These are phyloP conservation scores for Apantesis nais DNA, from an alignment of 2,888 invertebrate genomes.

Conservation along the genomic window DNA sequence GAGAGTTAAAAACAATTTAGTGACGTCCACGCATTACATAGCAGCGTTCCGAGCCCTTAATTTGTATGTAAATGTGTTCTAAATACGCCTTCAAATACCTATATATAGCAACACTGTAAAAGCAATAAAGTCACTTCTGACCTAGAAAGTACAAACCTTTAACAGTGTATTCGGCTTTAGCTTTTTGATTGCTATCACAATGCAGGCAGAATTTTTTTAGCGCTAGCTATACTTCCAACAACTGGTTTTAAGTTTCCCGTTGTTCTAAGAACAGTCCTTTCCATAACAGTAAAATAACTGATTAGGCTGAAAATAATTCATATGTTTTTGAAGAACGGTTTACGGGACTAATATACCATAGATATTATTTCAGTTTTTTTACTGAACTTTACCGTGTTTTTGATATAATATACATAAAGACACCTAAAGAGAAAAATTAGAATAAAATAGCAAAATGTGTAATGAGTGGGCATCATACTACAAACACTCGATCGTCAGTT, in stretches of 20 bases:
- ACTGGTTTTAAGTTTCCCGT: neutral
- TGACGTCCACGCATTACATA: neutral
- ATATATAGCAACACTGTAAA: slow-evolving; percentile 22
- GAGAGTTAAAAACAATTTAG: neutral
- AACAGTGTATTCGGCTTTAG: slow-evolving; percentile 51
- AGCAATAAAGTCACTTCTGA: slow-evolving; percentile 47
- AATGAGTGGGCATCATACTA: too few species aligned
- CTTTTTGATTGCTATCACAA: slow-evolving; percentile 30
- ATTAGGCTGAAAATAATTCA: neutral
- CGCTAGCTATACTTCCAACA: neutral
- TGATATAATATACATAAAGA: neutral
- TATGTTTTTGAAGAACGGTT: neutral
- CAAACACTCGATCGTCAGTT: neutral
- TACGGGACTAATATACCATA: neutral
- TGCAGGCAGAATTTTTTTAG: slow-evolving; percentile 40
- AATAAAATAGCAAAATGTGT: neutral
- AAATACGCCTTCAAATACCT: slow-evolving; percentile 10
- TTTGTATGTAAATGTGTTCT: slow-evolving; percentile 40
- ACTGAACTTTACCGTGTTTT: neutral
- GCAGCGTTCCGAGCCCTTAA: slow-evolving; percentile 19
- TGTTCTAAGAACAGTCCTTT: neutral
- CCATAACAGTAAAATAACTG: neutral
- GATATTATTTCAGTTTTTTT: too few species aligned
- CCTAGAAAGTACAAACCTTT: slow-evolving; percentile 51
- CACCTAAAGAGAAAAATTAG: neutral